These are phyloP conservation scores for Drosophila vallismaia DNA, from an alignment of 2,888 invertebrate genomes.

Conservation along the genomic window DNA sequence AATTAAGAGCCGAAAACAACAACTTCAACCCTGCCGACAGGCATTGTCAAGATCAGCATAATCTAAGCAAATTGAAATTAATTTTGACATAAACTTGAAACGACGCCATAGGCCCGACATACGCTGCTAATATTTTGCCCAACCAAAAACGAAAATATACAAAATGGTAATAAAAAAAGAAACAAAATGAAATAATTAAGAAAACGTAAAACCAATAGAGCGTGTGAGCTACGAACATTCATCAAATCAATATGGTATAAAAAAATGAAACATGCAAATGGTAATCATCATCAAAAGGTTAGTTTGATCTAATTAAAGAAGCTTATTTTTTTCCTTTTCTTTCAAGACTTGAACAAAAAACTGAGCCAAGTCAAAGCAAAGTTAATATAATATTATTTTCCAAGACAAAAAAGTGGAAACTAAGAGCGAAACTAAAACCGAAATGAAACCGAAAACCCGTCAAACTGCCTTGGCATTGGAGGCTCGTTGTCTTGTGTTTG, in stretches of 20 bases:
- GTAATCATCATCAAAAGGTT: slow-evolving; percentile 47
- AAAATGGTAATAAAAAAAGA: slow-evolving; percentile 1
- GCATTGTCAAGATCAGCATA: slow-evolving; percentile 40
- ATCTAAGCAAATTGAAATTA: slow-evolving; percentile 54
- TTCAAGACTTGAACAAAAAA: slow-evolving; percentile 23
- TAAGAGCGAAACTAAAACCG: slow-evolving; percentile 12
- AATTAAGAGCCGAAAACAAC: slow-evolving; percentile 29
- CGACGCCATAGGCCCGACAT: slow-evolving; percentile 57
- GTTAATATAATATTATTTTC: slow-evolving; percentile 8
- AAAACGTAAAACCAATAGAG: slow-evolving; percentile 43
- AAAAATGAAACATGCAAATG: slow-evolving; percentile 58
- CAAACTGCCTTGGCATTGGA: slow-evolving; percentile 70
- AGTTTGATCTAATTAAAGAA: slow-evolving; percentile 73
- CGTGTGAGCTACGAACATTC: slow-evolving; percentile 67
- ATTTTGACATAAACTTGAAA: slow-evolving; percentile 50
- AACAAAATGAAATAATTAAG: slow-evolving; percentile 18
- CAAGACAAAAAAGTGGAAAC: slow-evolving; percentile 11
- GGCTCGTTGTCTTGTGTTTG: slow-evolving; percentile 23
- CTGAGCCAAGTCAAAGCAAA: slow-evolving; percentile 45
- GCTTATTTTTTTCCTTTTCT: slow-evolving; percentile 24
- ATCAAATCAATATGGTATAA: slow-evolving; percentile 44
- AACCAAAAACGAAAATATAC: slow-evolving; percentile 24
- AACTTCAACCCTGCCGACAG: slow-evolving; percentile 18
- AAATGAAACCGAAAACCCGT: slow-evolving; percentile 59
- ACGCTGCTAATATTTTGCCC: slow-evolving; percentile 39